phyloP scores from a whole-genome alignment of 1,140 invertebrate genomes.

The Dreissena rostriformis region DNA sequence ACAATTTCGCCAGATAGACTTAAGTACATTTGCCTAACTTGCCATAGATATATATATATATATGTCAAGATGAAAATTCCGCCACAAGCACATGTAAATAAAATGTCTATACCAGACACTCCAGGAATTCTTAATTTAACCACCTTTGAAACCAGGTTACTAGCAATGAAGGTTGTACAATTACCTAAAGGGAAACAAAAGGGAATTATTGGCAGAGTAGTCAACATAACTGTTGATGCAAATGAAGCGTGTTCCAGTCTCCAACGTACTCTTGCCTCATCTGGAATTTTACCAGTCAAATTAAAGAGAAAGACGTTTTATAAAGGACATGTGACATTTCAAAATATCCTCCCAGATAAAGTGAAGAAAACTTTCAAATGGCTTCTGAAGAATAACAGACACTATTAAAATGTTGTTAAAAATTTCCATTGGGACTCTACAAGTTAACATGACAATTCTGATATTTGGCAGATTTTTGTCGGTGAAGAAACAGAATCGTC shows the following conservation, averaged over 20 bases:
- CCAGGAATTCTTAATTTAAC: slow-evolving; percentile 14
- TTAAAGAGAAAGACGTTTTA: slow-evolving; percentile 46
- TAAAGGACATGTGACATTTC: slow-evolving; percentile 34
- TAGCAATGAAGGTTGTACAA: slow-evolving; percentile 27
- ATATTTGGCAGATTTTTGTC: slow-evolving; percentile 8
- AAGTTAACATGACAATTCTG: not conserved
- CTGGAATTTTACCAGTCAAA: slow-evolving; percentile 46
- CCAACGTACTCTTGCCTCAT: slow-evolving; percentile 26
- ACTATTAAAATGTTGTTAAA: slow-evolving; percentile 34
- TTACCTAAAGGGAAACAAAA: slow-evolving; percentile 4
- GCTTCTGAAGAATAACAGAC: slow-evolving; percentile 32
- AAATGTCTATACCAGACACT: slow-evolving; percentile 23
- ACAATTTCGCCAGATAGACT: not conserved
- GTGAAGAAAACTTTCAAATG: slow-evolving; percentile 13
- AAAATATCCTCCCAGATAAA: slow-evolving; percentile 38
- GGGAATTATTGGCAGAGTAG: slow-evolving; percentile 23
- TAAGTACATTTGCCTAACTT: not conserved
- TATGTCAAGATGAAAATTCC: not conserved
- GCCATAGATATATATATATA: not conserved
- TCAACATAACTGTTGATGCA: slow-evolving; percentile 48
- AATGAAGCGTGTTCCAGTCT: slow-evolving; percentile 22
- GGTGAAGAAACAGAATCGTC: not conserved
- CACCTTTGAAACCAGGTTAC: slow-evolving; percentile 17
- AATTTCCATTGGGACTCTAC: slow-evolving; percentile 11
- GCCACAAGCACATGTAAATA: not conserved